These are phyloP conservation scores for Sebastes variabilis DNA, from an alignment of 2,797 vertebrate species.

Conservation along the genomic window DNA sequence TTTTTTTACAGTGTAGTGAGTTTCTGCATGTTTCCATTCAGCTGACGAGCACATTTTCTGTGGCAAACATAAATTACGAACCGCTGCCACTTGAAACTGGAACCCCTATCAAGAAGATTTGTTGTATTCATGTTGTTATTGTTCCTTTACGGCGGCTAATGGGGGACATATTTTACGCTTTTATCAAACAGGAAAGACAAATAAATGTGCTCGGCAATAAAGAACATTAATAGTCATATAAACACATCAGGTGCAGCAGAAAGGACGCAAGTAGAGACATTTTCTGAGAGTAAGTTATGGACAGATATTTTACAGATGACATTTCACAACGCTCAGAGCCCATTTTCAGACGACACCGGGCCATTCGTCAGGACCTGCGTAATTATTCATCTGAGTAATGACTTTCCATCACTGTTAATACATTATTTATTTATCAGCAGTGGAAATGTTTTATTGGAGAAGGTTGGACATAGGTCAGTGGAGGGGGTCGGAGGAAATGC, in stretches of 20 bases:
- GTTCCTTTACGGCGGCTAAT: constrained; percentile 27
- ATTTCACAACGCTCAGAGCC: constrained; percentile 7
- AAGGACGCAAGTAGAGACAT: not conserved
- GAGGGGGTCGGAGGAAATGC: not conserved
- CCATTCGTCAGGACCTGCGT: not conserved
- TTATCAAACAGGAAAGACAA: constrained; percentile 12
- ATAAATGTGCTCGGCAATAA: not conserved
- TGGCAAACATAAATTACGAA: constrained; percentile 9
- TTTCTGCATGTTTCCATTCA: not conserved
- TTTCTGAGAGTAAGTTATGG: not conserved
- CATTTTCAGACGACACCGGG: not conserved
- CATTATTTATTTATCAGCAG: not conserved
- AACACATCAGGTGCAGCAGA: not conserved
- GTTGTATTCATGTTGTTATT: not conserved
- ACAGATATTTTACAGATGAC: constrained; percentile 7
- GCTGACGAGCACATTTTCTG: not conserved
- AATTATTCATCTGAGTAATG: constrained; percentile 7
- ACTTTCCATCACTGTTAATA: not conserved
- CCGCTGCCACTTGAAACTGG: constrained; percentile 1
- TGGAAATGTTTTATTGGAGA: not conserved
- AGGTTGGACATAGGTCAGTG: not conserved
- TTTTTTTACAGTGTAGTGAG: no score
- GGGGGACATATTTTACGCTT: constrained; percentile 20
- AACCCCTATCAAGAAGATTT: constrained; percentile 8
- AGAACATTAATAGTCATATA: not conserved